Evolutionary conservation across 2,113 vertebrate species (phyloP), one percentile per base, ranked within the genome.

Genomic region (Nesoenas mayeri): DNA sequence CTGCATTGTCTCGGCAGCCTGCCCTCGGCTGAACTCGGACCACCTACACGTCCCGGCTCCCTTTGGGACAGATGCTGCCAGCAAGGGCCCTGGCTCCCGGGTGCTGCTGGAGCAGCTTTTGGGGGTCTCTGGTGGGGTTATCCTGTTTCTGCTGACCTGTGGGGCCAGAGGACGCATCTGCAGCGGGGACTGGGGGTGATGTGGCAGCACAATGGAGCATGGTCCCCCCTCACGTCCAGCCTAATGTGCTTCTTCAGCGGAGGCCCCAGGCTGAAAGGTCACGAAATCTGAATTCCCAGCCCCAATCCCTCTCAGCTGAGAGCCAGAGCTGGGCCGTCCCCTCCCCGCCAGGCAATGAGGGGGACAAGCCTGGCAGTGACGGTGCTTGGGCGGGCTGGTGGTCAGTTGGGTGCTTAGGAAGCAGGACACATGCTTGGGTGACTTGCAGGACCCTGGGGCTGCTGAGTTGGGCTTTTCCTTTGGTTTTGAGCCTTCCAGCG

Each of bases 1-100:
- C 93, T 91, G 90, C 92, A 57, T 89, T 95, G 96, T 85, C 81
- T 91, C 62, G 1, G 61, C 93, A 91, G 88, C 62, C 85, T 91
- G 78, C 81, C 90, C 90, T 85, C 0, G 1, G 16, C 74, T 95
- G 70, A 94, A 70, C 92, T 61, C 36, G 0, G 90, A 89, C 85
- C 92, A 95, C 92, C 93, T 94, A 44, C 79, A 22, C 25, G 42
- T 57, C 48, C 70, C 5, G 0, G 61, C 74, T 88, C 44, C 53
- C 85, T 71, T 29, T 1, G 24, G 91, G 73, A 15, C 57, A 69
- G 81, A 88, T 28, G 58, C 88, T 72, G 54, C 88, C 81, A 48
- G 62, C 34, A 3, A 66, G 80, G 58, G 9, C 62, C 1, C 2
- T 1, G 20, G 34, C 69, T 71, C 51, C 40, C 61, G 40, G 44